Conservation (phyloP, 2,888 invertebrate species). For the Rotaria macrura region DNA sequence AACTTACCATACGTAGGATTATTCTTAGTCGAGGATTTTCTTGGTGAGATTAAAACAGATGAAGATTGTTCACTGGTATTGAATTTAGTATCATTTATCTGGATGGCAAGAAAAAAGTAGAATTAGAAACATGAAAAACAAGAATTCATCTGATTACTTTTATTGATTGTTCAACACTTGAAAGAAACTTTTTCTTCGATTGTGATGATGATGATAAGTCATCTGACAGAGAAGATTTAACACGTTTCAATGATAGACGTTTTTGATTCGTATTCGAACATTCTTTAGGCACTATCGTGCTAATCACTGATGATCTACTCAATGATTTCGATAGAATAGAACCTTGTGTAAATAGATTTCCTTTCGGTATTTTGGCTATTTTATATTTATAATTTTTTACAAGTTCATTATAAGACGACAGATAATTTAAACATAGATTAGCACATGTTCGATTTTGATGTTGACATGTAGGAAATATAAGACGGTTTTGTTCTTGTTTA, state of each 20-base stretch:
- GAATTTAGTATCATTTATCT: neutral
- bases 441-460: conserved; percentile 1
- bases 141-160: neutral
- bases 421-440: neutral
- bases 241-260: neutral
- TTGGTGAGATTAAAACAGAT: neutral
- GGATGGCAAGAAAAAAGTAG: too few relatives aligned
- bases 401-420: neutral
- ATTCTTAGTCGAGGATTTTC: neutral
- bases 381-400: neutral
- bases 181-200: neutral
- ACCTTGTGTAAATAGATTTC: neutral
- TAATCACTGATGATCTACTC: neutral
- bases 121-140: too few relatives aligned
- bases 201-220: neutral
- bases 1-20: neutral
- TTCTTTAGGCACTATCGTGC: neutral
- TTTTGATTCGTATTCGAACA: neutral
- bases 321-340: neutral
- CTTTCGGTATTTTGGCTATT: neutral
- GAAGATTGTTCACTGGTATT: neutral
- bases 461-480: neutral
- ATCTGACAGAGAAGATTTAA: neutral
- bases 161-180: neutral
- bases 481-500: neutral